Evolutionary conservation across 2,797 vertebrate species (phyloP).

Genomic region (Thamnophis elegans): DNA sequence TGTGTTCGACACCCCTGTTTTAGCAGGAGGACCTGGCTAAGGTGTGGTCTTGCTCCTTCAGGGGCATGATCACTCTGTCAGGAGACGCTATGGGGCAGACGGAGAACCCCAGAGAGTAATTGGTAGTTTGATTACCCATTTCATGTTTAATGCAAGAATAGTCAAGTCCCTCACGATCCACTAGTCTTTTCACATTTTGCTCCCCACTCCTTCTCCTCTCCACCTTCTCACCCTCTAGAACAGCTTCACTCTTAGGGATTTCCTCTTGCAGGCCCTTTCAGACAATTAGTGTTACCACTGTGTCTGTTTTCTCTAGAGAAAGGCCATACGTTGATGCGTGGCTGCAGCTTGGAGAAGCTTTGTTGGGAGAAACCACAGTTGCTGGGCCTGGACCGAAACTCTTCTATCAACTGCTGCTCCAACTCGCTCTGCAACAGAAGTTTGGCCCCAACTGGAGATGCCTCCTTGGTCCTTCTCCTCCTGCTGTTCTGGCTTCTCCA

Average conservation of each 20-base stretch:
- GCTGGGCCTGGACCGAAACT: slow-evolving; percentile 12
- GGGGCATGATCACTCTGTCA: background rate
- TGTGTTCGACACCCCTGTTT: no score
- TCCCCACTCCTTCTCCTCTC: background rate
- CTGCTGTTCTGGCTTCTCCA: background rate
- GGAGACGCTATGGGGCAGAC: background rate
- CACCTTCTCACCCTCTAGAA: background rate
- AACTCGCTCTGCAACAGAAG: background rate
- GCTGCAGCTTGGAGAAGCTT: slow-evolving; percentile 37
- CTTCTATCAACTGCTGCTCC: slow-evolving; percentile 13
- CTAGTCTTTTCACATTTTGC: background rate
- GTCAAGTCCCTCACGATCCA: no score
- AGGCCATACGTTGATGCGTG: slow-evolving; percentile 29
- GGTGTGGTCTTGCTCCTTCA: background rate
- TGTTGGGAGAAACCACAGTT: slow-evolving; percentile 39
- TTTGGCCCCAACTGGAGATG: background rate
- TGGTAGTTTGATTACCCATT: no score
- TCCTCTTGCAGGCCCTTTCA: background rate
- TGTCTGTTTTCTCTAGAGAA: slow-evolving; percentile 23
- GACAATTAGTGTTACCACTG: background rate
- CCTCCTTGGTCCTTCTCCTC: background rate
- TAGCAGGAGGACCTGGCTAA: background rate
- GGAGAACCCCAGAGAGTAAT: background rate
- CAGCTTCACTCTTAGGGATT: background rate
- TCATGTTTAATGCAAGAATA: no score